These are phyloP conservation scores for Clarias platycephalus DNA, from an alignment of 2,797 vertebrate genomes.

Conservation along the genomic window DNA sequence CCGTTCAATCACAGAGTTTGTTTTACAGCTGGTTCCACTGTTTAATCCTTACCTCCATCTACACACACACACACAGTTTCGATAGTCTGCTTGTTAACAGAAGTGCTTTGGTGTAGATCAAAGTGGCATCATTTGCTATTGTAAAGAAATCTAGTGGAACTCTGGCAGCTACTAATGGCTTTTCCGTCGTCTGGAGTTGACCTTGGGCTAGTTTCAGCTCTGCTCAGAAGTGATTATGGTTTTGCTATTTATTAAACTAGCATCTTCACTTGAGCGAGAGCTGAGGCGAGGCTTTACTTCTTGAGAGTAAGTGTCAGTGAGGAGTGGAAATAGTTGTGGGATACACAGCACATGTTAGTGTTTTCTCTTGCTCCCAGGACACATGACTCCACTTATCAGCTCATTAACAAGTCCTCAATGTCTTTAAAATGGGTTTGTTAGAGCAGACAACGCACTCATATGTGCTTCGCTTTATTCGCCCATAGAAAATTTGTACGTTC, in stretches of 20 bases:
- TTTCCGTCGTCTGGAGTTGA: slow-evolving; percentile 22
- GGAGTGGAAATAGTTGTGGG: slow-evolving; percentile 21
- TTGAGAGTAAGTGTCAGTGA: not conserved
- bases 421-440: not conserved
- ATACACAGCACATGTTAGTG: not conserved
- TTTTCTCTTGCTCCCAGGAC: slow-evolving; percentile 24
- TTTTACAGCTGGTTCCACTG: slow-evolving; percentile 25
- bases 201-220: not conserved
- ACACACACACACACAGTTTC: not conserved
- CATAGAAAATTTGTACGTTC: not conserved
- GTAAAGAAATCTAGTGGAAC: slow-evolving; percentile 29
- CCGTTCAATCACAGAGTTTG: slow-evolving; percentile 12
- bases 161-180: slow-evolving; percentile 8
- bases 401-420: slow-evolving; percentile 18
- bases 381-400: slow-evolving; percentile 37
- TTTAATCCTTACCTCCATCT: slow-evolving; percentile 25
- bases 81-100: slow-evolving; percentile 2
- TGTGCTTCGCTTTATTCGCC: not conserved
- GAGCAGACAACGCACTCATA: not conserved
- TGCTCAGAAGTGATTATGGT: slow-evolving; percentile 24
- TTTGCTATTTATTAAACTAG: slow-evolving; percentile 3
- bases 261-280: not conserved
- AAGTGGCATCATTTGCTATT: slow-evolving; percentile 35
- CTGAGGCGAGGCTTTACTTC: not conserved
- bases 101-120: slow-evolving; percentile 29